A percentile compares a stretch with the other conserved stretches of the same genome.
These are phyloP conservation scores for Cryptoprocta ferox DNA, from an alignment of 2,797 vertebrate species.

Conservation along the genomic window DNA sequence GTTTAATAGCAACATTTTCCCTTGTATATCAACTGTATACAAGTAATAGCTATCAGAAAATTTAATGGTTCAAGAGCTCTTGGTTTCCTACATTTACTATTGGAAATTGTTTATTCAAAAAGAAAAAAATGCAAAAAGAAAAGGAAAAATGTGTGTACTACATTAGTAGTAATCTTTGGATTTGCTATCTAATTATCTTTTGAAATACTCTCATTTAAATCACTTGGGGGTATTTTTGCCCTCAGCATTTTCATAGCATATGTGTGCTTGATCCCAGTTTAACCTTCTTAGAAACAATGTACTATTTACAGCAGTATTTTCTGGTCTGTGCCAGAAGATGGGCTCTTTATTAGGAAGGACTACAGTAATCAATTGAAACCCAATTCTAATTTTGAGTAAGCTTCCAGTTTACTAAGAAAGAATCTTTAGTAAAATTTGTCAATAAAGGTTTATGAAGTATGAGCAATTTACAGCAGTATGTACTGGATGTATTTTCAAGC, in stretches of 20 bases:
- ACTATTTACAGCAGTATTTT: background rate
- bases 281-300: background rate
- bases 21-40: conserved; percentile 61
- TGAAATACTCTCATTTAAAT: conserved; percentile 53
- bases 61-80: conserved; percentile 56
- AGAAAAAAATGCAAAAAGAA: background rate
- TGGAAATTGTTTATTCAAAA: conserved; percentile 56
- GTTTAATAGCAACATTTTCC: conserved; percentile 77
- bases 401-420: background rate
- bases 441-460: background rate
- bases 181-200: conserved; percentile 53
- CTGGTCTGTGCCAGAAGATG: background rate
- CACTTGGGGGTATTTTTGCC: background rate
- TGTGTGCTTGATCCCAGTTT: background rate
- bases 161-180: conserved; percentile 25
- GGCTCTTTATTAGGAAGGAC: background rate
- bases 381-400: conserved; percentile 27
- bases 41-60: conserved; percentile 65
- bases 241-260: background rate
- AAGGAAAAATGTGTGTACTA: background rate
- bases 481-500: background rate
- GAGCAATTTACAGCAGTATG: background rate
- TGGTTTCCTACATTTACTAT: conserved; percentile 49
- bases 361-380: background rate
- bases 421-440: background rate